Conservation (phyloP, 2,888 invertebrate species). For the Himalopsyche tibetana region DNA sequence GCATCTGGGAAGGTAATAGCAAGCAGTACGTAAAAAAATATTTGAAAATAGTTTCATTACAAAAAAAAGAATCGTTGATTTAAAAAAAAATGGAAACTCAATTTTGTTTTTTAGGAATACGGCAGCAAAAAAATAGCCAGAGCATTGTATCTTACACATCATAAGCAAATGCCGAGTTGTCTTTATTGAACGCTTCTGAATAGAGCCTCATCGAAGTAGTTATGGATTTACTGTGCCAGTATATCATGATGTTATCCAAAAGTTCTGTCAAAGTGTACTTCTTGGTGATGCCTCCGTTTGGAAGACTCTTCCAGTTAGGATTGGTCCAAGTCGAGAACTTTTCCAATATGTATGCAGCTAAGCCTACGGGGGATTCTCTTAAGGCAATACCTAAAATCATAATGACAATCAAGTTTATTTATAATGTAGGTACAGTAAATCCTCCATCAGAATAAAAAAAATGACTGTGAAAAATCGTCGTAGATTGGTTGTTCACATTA, state of each 20-base stretch:
- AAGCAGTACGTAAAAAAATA: too few species aligned
- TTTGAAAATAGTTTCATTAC: too few species aligned
- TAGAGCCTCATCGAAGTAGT: constrained; percentile 87
- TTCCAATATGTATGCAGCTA: constrained; percentile 83
- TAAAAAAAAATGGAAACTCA: too few species aligned
- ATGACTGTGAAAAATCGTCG: too few species aligned
- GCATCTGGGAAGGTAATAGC: too few species aligned
- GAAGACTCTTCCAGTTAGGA: constrained; percentile 71
- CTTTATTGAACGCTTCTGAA: constrained; percentile 77
- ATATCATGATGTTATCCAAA: constrained; percentile 89
- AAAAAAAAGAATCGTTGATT: too few species aligned
- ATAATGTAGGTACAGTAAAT: too few species aligned
- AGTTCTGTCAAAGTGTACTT: constrained; percentile 83
- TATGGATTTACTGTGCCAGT: constrained; percentile 86
- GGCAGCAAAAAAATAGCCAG: not conserved
- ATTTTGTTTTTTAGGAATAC: too few species aligned
- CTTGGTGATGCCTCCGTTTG: constrained; percentile 82
- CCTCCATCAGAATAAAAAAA: too few species aligned
- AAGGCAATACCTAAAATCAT: constrained; percentile 79
- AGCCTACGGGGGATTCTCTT: constrained; percentile 85
- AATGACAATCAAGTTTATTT: too few species aligned
- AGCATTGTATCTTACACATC: constrained; percentile 71
- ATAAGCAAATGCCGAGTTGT: constrained; percentile 68
- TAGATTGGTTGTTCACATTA: too few species aligned
- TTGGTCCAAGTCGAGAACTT: constrained; percentile 89